phyloP scores from a whole-genome alignment of 2,113 vertebrate species.

The Phaethon lepturus region DNA sequence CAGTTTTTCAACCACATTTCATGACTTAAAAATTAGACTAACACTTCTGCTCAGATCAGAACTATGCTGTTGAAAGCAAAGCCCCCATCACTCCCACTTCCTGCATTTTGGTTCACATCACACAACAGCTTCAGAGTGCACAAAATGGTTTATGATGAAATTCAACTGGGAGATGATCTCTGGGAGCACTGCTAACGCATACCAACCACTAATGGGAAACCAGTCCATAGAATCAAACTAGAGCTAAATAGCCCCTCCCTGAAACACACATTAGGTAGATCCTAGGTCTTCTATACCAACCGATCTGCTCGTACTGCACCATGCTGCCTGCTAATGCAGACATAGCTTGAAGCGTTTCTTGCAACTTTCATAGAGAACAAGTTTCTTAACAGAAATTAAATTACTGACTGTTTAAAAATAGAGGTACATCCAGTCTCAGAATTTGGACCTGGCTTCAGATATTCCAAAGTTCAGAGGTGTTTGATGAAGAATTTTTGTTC shows the following conservation, averaged over 20 bases:
- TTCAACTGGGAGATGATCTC: not conserved
- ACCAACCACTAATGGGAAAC: not conserved
- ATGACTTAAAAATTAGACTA: not conserved
- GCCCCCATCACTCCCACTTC: not conserved
- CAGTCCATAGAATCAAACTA: not conserved
- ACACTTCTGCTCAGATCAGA: not conserved
- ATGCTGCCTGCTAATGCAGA: rapidly evolving
- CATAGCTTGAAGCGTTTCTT: not conserved
- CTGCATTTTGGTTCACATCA: not conserved
- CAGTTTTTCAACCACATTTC: not conserved
- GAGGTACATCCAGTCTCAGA: not conserved
- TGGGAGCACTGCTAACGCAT: not conserved
- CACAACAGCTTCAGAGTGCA: not conserved
- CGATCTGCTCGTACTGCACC: not conserved
- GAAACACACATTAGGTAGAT: not conserved
- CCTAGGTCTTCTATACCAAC: not conserved
- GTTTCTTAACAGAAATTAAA: not conserved
- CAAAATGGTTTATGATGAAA: not conserved
- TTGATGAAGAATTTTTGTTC: not conserved
- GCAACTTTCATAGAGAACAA: not conserved
- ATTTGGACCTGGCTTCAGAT: not conserved
- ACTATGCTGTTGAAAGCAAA: not conserved
- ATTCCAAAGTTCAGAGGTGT: not conserved
- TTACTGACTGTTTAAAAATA: not conserved
- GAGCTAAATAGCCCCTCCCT: not conserved